phyloP scores from a whole-genome alignment of 35 echinoderm and acorn worm species.

The Ophiothrix spiculata region DNA sequence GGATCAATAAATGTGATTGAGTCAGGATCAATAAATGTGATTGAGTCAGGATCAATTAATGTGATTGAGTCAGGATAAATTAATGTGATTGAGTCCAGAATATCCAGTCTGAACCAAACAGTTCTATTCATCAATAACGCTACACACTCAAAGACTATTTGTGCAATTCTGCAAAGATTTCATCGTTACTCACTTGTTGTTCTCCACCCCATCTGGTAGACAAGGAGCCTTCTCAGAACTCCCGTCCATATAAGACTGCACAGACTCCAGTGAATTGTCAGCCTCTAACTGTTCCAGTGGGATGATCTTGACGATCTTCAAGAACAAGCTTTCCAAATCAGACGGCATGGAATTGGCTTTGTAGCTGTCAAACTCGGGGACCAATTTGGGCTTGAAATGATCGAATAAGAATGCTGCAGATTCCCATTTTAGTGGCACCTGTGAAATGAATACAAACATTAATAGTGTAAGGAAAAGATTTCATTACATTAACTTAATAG shows the following conservation, averaged over 20 bases:
- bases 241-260: conserved; percentile 76
- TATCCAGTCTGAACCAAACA: no score
- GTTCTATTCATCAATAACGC: no score
- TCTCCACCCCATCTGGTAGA: conserved; percentile 9
- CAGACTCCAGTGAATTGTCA: conserved; percentile 45
- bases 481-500: no score
- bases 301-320: conserved; percentile 77
- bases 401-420: conserved; percentile 69
- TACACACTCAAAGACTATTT: no score
- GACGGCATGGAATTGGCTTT: conserved; percentile 93
- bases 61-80: no score
- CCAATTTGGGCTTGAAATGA: conserved; percentile 91
- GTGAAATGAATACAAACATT: no score
- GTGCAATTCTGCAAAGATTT: no score
- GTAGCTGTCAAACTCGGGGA: conserved; percentile 97
- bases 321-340: conserved; percentile 85
- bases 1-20: no score
- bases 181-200: conserved; percentile 26
- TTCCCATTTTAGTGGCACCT: conserved; percentile 73
- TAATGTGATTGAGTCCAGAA: no score
- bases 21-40: no score
- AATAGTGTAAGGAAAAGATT: neutral
- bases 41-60: no score
- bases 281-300: conserved; percentile 33
- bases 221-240: conserved; percentile 55